Evolutionary conservation across 2,888 invertebrate genomes (phyloP), one percentile per base, ranked within the genome.

Genomic region (Coelinius sp.): DNA sequence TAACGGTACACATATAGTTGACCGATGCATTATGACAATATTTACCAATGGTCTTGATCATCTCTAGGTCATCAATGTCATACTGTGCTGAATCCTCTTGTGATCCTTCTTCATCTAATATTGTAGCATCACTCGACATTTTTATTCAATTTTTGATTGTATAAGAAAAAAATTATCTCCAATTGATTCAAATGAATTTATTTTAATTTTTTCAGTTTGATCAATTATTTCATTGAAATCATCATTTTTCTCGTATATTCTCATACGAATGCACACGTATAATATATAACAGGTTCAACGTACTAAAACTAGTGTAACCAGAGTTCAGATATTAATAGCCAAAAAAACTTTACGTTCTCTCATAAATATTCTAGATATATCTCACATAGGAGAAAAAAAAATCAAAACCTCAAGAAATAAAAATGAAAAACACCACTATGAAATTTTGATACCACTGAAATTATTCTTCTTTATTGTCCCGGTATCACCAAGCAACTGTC

Each of bases 31-130:
- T 41, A 41, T 6, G 8, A 14, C 4, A 1, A 1, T 4, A 90
- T 94, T 93, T 86, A 95, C 95, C 95, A 75, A 95, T 95, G 73
- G 95, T 95, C 90, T 95, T 95, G 80, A 95, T 91, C 81, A 95
- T 94, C 87, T 95, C 94, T 82, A 95, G 92, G 86, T 95, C 95
- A 78, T 95, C 95, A 80, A 95, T 88, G 83, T 92, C 91, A 82
- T 92, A 92, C 22, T 79, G 78, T 68, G 79, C 81, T 4, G 79
- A 75, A 35, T 85, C 83, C 70, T 85, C 85, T 75, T 85, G 85
- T 12, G 83, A 85, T 70, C 84, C 84, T 68, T 86, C 86, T 72
- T 86, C 86, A 73, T 86, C 86, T 10, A 85, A 85, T 14, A 77
- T 80, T 24, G 78, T 80, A 66, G 80, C 82, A 10, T 82, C 80